Conservation (phyloP, 2,888 invertebrate genomes). For the Lacanobia oleracea region DNA sequence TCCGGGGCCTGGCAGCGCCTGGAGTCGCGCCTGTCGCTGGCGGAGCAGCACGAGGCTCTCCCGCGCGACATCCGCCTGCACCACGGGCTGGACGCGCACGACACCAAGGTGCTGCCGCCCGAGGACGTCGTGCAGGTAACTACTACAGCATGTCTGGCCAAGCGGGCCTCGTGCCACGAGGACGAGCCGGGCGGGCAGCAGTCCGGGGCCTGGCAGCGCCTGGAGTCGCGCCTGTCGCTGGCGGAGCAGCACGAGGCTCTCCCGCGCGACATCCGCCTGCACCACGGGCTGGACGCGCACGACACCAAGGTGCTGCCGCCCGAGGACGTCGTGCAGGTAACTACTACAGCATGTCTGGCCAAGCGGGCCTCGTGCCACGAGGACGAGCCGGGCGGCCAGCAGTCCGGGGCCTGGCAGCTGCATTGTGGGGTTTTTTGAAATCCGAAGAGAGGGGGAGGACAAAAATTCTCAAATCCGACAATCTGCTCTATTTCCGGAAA, state of each 20-base stretch:
- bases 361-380: too few species aligned
- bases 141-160: too few species aligned
- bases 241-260: slow-evolving; percentile 93
- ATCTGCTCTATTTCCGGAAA: too few species aligned
- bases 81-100: slow-evolving; percentile 92
- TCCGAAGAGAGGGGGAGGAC: too few species aligned
- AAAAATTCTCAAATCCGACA: too few species aligned
- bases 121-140: slow-evolving; percentile 95
- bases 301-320: slow-evolving; percentile 93
- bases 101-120: slow-evolving; percentile 93
- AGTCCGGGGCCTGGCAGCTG: too few species aligned
- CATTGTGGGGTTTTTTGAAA: too few species aligned
- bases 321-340: slow-evolving; percentile 94
- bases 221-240: slow-evolving; percentile 77
- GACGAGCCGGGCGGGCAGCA: slow-evolving; percentile 74
- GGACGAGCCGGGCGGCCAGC: too few species aligned
- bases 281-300: slow-evolving; percentile 92
- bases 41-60: slow-evolving; percentile 93
- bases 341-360: too few species aligned
- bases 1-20: slow-evolving; percentile 70
- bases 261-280: slow-evolving; percentile 93
- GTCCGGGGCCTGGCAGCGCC: slow-evolving; percentile 68
- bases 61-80: slow-evolving; percentile 93
- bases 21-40: slow-evolving; percentile 79
- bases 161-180: too few species aligned